phyloP scores from a whole-genome alignment of 2,888 invertebrate genomes.

The Standfussiana lucernea region DNA sequence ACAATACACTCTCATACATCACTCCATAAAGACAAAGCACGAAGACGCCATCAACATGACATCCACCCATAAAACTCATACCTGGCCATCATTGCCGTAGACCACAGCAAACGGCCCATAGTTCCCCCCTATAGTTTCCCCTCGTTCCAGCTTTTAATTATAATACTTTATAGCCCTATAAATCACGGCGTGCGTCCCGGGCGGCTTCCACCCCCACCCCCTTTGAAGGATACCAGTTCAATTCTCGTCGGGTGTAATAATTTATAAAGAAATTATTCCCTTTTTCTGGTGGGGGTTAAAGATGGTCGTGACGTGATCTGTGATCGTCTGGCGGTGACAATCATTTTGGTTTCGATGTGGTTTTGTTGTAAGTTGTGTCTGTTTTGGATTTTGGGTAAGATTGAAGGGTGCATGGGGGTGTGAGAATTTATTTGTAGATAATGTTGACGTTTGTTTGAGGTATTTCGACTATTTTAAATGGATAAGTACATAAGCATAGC shows the following conservation, averaged over 20 bases:
- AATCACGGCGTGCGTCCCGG: conserved; percentile 91
- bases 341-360: conserved; percentile 47
- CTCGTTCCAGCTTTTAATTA: conserved; percentile 92
- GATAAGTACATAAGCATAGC: neutral
- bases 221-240: conserved; percentile 92
- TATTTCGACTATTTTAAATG: neutral
- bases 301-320: conserved; percentile 69
- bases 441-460: neutral
- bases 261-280: conserved; percentile 92
- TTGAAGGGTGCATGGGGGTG: neutral
- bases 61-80: conserved; percentile 57
- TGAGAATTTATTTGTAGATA: neutral
- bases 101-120: conserved; percentile 79
- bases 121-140: conserved; percentile 88
- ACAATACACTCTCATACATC: conserved; percentile 20
- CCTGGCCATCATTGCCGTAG: conserved; percentile 70
- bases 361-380: conserved; percentile 20
- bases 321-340: conserved; percentile 60
- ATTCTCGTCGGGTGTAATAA: conserved; percentile 92
- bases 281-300: conserved; percentile 75
- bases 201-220: conserved; percentile 76
- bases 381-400: conserved; percentile 1
- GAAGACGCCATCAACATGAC: conserved; percentile 60
- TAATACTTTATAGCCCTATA: conserved; percentile 95
- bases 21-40: conserved; percentile 50